Base-by-base conservation (phyloP, 2,888 invertebrate species). In the Suillia variegata region DNA sequence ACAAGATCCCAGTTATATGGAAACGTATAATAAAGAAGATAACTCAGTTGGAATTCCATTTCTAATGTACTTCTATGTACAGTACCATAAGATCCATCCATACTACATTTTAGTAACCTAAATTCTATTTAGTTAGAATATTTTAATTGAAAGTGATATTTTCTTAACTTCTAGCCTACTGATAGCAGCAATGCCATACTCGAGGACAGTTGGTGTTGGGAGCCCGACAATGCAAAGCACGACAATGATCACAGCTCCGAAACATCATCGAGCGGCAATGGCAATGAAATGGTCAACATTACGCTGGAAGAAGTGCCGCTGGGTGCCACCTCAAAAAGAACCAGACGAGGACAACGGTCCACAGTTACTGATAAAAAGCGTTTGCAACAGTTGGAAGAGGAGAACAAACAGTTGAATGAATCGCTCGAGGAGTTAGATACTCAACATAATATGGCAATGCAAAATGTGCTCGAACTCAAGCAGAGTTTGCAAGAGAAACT, bases 401-500 rank as follows among this genome's bases (percentile, higher is more conserved):
- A 83, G 70, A 82, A 86, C 51, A 80, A 73, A 20, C 83, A 85
- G 59, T 78, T 84, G 62, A 85, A 85, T 67, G 78, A 74, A 59
- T 84, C 85, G 63, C 77, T 93, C 56, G 90, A 90, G 68, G 90
- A 91, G 73, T 80, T 93, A 67, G 92, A 93, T 72, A 84, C 80
- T 50, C 90, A 92, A 78, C 90, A 92, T 74, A 87, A 89, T 70
- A 82, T 85, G 68, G 91, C 89, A 0, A 87, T 90, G 80, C 87
- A 86, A 64, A 84, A 84, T 70, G 77, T 87, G 17, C 71, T 87
- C 1, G 72, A 83, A 3, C 70, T 86, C 38, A 88, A 87, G 69
- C 84, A 81, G 48, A 85, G 86, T 51, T 69, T 87, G 49, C 85
- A 86, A 62, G 79, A 80, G 12, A 87, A 86, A 68, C 85, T 85